phyloP scores from a whole-genome alignment of 2,113 vertebrate species.

The Tylochromis polylepis region DNA sequence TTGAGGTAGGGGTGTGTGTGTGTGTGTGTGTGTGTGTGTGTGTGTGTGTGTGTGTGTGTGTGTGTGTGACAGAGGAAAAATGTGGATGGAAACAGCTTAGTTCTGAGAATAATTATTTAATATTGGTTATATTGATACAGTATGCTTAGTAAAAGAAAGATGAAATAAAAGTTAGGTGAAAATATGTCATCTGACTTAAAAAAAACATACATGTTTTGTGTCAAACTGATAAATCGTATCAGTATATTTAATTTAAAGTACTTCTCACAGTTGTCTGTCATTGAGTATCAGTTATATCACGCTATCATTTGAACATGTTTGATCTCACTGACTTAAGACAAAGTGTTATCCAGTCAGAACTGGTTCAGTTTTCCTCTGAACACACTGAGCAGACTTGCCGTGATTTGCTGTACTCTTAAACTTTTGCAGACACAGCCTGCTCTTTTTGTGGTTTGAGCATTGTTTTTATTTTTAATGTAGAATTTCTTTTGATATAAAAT shows the following conservation, averaged over 20 bases:
- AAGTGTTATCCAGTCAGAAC: background rate
- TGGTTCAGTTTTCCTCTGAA: background rate
- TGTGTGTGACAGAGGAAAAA: background rate
- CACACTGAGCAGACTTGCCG: background rate
- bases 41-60: background rate
- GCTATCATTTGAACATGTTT: background rate
- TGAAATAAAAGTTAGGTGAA: background rate
- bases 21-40: background rate
- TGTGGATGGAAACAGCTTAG: background rate
- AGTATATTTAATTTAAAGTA: background rate
- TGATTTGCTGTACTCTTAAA: background rate
- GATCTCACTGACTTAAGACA: background rate
- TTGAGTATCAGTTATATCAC: background rate
- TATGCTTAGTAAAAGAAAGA: background rate
- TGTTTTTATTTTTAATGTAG: conserved; percentile 35
- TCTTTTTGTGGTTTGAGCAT: conserved; percentile 12
- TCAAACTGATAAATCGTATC: background rate
- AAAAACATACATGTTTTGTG: background rate
- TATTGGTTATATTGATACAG: background rate
- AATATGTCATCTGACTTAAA: background rate
- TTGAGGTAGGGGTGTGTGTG: background rate
- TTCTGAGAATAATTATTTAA: background rate
- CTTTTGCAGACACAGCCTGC: background rate
- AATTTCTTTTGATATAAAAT: conserved; percentile 37
- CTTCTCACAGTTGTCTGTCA: background rate